Base-by-base conservation (phyloP, 2,113 vertebrate genomes). In the Dendrocopos noguchii region DNA sequence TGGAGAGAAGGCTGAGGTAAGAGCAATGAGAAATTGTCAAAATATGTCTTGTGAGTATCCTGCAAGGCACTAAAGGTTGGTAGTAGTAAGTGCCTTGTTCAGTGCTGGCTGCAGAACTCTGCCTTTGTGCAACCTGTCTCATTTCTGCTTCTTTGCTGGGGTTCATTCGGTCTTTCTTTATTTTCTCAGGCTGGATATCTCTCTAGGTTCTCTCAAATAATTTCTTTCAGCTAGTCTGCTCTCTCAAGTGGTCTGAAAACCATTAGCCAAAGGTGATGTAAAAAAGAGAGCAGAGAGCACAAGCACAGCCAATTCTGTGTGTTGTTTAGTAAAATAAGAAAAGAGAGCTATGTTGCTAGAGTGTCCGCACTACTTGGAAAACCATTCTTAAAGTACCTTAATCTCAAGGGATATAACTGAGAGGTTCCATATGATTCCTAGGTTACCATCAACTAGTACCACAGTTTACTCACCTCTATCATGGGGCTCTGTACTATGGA, bases 71-170 rank as follows among this genome's bases (percentile, higher is more conserved):
- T 52, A 10, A 66, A 47, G 14, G 46, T 8, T 57, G 24, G 14
- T 60, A 20, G 14, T 12, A 55, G 9, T 34, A 9, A 55, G 28
- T 39, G 22, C 16, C 21, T 63, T n/a, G 29, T 36, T 95, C 36
- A 10, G 29, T 72, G 21, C 36, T 78, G 70, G 13, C 44, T 80
- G n/a, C n/a, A 57, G 34, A 39, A 31, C 29, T 50, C 60, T 70
- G 52, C 46, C 39, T 83, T 42, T 75, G 46, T 7, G 4, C 53
- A 83, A 7, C 12, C 47, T 67, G 53, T 3, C 59, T 65, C 11
- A 15, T 83, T 28, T 46, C 65, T 53, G 20, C 1, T 1, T 56
- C 24, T 17, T 10, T 57, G 10, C 65, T 88, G 1, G 0, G 0
- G 0, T 0, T n/a, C 9, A 63, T 84, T 71, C 72, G 57, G 21